Percentiles rank a stretch among this genome's conserved stretches.
phyloP scores from a whole-genome alignment of 2,113 vertebrate genomes.

The Amblyopsis rosae region DNA sequence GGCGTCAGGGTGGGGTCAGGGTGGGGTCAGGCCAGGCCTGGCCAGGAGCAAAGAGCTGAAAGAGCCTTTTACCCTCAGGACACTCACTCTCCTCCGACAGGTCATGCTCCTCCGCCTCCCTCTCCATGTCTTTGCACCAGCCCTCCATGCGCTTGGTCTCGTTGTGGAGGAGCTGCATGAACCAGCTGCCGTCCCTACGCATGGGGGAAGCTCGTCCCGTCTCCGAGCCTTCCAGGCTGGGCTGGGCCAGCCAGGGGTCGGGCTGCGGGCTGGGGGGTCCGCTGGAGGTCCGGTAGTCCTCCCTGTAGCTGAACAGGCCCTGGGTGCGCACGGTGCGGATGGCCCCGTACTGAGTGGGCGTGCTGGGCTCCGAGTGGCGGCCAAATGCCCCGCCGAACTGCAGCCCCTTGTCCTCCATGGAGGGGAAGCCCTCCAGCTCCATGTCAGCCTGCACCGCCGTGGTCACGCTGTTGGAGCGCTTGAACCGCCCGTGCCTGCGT shows the following conservation, averaged over 20 bases:
- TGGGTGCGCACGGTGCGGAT: constrained; percentile 95
- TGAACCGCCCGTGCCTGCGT: constrained; percentile 89
- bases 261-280: constrained; percentile 87
- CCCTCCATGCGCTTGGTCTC: constrained; percentile 94
- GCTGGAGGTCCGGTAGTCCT: constrained; percentile 90
- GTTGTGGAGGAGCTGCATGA: constrained; percentile 94
- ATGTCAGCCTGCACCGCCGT: constrained; percentile 96
- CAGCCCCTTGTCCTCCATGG: constrained; percentile 94
- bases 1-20: too few species aligned
- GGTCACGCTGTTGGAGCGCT: constrained; percentile 97
- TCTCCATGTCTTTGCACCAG: constrained; percentile 98
- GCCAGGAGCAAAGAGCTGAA: constrained; percentile 4
- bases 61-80: constrained; percentile 18
- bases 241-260: constrained; percentile 87
- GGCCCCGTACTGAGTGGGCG: constrained; percentile 92
- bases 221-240: constrained; percentile 82
- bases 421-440: constrained; percentile 92
- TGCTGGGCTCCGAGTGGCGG: constrained; percentile 96
- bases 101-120: constrained; percentile 95
- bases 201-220: constrained; percentile 85
- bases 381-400: constrained; percentile 94
- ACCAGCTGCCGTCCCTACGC: constrained; percentile 92
- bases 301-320: constrained; percentile 96
- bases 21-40: not conserved
- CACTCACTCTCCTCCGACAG: constrained; percentile 95